Evolutionary conservation across 1,140 invertebrate species (phyloP).

Genomic region (Papilio xuthus): DNA sequence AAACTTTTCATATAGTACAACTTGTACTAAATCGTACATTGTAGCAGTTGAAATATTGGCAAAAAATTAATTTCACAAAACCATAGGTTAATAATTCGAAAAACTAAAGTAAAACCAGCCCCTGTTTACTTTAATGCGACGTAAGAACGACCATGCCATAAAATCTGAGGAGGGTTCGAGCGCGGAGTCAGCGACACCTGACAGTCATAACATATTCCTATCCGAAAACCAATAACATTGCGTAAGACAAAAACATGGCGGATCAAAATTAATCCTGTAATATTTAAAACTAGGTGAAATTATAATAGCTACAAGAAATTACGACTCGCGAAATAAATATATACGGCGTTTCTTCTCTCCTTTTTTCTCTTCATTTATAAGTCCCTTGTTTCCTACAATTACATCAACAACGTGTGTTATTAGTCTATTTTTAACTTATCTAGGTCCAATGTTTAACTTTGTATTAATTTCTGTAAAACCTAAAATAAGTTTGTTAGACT

Average conservation of each 20-base stretch:
- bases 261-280: background rate
- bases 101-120: conserved; percentile 9
- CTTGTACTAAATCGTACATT: background rate
- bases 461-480: background rate
- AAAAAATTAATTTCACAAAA: background rate
- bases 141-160: conserved; percentile 2
- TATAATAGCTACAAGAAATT: background rate
- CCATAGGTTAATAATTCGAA: background rate
- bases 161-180: conserved; percentile 15
- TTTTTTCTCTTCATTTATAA: background rate
- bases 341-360: too few species aligned
- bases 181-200: conserved; percentile 23
- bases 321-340: background rate
- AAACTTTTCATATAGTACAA: background rate
- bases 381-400: background rate
- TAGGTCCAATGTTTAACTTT: background rate
- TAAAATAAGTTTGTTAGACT: background rate
- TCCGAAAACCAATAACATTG: conserved; percentile 3
- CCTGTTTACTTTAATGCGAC: background rate
- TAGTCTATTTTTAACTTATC: background rate
- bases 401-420: background rate
- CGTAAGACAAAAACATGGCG: background rate
- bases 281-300: background rate
- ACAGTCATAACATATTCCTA: conserved; percentile 20
- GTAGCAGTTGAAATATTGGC: background rate